phyloP scores from a whole-genome alignment of 2,888 invertebrate species.

The Didymodactylos carnosus region DNA sequence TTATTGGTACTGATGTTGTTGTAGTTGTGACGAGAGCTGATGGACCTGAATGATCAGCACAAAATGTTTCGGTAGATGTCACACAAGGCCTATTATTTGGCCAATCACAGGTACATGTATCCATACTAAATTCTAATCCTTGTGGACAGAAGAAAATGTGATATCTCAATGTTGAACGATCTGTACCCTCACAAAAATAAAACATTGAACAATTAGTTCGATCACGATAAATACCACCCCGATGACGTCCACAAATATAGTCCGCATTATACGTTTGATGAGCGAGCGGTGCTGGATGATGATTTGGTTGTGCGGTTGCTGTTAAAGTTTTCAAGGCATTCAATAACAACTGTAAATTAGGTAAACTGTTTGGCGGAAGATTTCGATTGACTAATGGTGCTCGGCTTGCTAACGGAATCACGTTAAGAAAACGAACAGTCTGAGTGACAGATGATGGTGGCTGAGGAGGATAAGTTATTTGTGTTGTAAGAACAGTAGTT shows the following conservation, averaged over 20 bases:
- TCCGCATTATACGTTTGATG: background rate
- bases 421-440: background rate
- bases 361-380: background rate
- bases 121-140: slow-evolving; percentile 7
- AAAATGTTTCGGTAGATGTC: background rate
- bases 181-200: slow-evolving; percentile 10
- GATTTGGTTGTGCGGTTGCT: background rate
- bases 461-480: background rate
- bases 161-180: background rate
- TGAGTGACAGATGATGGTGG: background rate
- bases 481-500: background rate
- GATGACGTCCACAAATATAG: background rate
- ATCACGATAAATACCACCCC: slow-evolving; percentile 8
- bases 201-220: slow-evolving; percentile 3
- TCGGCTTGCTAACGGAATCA: too few relatives aligned
- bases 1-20: background rate
- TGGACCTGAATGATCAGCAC: background rate
- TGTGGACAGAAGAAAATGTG: slow-evolving; percentile 8
- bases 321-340: background rate
- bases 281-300: background rate
- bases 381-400: too few relatives aligned
- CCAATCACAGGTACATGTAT: slow-evolving; percentile 12
- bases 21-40: background rate
- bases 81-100: background rate
- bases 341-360: background rate